Conservation (phyloP, 1,140 invertebrate genomes). For the Sminthurinus signatus region DNA sequence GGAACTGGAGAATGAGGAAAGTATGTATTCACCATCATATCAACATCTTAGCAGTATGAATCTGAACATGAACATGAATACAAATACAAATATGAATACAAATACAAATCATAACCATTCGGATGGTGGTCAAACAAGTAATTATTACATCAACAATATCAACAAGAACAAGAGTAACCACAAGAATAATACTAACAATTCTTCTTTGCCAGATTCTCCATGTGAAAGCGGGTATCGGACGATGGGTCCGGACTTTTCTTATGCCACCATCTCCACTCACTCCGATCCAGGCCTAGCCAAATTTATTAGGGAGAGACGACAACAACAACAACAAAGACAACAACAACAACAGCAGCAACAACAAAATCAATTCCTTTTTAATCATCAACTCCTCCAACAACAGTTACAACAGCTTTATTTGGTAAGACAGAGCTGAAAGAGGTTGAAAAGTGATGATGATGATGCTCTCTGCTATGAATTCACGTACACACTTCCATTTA, state of each 20-base stretch:
- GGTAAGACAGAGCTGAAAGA: too few species aligned
- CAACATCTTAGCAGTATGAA: too few species aligned
- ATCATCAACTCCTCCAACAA: conserved; percentile 13
- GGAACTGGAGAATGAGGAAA: conserved; percentile 12
- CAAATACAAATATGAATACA: too few species aligned
- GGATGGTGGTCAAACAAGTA: not conserved
- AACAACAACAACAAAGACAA: conserved; percentile 9
- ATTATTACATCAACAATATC: not conserved
- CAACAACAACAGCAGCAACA: conserved; percentile 8
- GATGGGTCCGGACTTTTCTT: conserved; percentile 17
- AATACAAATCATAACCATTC: too few species aligned
- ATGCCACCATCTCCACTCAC: conserved; percentile 11
- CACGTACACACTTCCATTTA: too few species aligned
- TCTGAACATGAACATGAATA: too few species aligned
- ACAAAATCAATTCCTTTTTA: too few species aligned
- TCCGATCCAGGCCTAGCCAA: conserved; percentile 31
- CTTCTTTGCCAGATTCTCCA: conserved; percentile 18
- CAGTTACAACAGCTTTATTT: not conserved
- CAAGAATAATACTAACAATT: not conserved
- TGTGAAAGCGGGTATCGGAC: conserved; percentile 35
- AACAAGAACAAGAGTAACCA: not conserved
- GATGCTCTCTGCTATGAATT: too few species aligned
- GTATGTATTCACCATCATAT: too few species aligned
- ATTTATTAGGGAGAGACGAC: conserved; percentile 25
- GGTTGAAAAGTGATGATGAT: too few species aligned